Evolutionary conservation across 92 coral and sea anemone genomes (phyloP), one percentile per base, ranked within the genome.

Genomic region (Umimayanthus kanabou): DNA sequence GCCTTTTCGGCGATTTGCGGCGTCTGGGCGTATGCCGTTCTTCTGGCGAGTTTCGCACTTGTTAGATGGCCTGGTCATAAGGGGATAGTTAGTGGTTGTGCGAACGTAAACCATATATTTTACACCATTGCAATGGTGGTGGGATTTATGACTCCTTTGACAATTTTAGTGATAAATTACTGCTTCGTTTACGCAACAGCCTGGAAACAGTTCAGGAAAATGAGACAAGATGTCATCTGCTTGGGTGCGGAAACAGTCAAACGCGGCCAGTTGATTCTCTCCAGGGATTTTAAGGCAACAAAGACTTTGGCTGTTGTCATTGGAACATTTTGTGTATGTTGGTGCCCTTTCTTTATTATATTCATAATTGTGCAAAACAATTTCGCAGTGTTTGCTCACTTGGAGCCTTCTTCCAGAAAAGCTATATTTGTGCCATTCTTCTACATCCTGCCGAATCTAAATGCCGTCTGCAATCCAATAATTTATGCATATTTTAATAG

Each of bases 121-220:
- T 97, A 97, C 87, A 97, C 98, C 1, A 85, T 97, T 39, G 99
- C 99, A 6, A 96, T 88, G 89, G 94, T 94, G 20, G 94, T 97
- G 1, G 98, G 98, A 2, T 97, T 97, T 73, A 87, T 97, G 73
- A 76, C 88, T 0, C 99, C 99, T 20, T 89, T 97, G 25, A 37
- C 61, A 5, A 85, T 97, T n/a, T 92, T 97, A 53, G 93, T 91
- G 20, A 77, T 91, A 9, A 94, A 91, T 88, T 97, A 97, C 79
- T 86, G 85, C 25, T 76, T 94, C 79, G 95, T 97, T 49, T 97
- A 89, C 53, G 94, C 95, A 53, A 92, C 92, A 10, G 99, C 99
- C 0, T 91, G 92, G 90, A 90, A 85, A n/a, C 99, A 97, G 84
- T 97, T 97, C 92, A 86, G 87, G 65, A 97, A 94, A 88, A 93